phyloP scores from a whole-genome alignment of 2,113 vertebrate species.

The Scomber scombrus region DNA sequence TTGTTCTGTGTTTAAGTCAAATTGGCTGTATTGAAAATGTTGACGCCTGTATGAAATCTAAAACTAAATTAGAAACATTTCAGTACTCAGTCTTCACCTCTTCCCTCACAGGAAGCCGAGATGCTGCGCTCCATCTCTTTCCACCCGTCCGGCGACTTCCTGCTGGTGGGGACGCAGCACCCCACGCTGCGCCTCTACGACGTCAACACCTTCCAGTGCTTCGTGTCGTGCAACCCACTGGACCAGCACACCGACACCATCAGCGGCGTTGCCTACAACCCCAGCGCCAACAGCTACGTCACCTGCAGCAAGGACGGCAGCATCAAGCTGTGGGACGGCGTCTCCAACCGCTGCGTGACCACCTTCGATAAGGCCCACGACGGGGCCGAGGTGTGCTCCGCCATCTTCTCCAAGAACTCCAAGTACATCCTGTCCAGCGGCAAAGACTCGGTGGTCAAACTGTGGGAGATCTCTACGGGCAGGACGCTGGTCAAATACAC shows the following conservation, averaged over 20 bases:
- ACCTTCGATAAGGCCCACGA: constrained; percentile 97
- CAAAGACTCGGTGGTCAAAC: constrained; percentile 97
- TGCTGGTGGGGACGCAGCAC: constrained; percentile 97
- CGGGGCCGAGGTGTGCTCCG: constrained; percentile 96
- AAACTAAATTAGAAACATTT: background rate
- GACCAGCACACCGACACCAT: constrained; percentile 98
- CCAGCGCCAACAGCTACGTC: constrained; percentile 94
- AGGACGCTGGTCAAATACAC: constrained; percentile 97
- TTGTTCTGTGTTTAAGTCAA: background rate
- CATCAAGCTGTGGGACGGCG: constrained; percentile 98
- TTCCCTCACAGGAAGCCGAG: constrained; percentile 92
- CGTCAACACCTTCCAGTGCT: constrained; percentile 98
- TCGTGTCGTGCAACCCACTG: constrained; percentile 96
- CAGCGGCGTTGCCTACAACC: constrained; percentile 94
- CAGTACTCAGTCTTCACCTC: background rate
- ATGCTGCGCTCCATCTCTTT: constrained; percentile 98
- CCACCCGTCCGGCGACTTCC: constrained; percentile 96
- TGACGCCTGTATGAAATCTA: background rate
- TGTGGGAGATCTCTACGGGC: constrained; percentile 99
- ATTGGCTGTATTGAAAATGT: background rate
- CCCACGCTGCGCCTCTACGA: constrained; percentile 97
- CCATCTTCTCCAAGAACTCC: constrained; percentile 98
- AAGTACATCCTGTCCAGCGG: constrained; percentile 98
- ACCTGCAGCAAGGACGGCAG: constrained; percentile 97
- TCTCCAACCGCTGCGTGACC: constrained; percentile 96